These are phyloP conservation scores for Gortyna flavago DNA, from an alignment of 2,888 invertebrate genomes.

Conservation along the genomic window DNA sequence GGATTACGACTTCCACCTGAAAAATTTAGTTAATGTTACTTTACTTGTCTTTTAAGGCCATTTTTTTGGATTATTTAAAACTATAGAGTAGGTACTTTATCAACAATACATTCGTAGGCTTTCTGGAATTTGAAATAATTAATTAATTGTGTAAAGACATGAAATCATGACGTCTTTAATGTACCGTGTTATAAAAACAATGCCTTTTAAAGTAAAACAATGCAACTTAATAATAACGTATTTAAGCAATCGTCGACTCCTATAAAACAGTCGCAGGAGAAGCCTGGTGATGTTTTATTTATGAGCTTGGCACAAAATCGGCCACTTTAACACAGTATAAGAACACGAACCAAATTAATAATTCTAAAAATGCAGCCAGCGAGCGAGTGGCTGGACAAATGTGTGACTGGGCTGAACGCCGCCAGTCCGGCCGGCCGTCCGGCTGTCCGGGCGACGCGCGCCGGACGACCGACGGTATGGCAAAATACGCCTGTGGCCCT, in stretches of 20 bases:
- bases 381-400: slow-evolving; percentile 79
- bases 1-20: slow-evolving; percentile 95
- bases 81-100: neutral
- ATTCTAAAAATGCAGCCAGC: slow-evolving; percentile 88
- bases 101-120: neutral
- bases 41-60: neutral
- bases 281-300: slow-evolving; percentile 85
- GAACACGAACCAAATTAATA: slow-evolving; percentile 88
- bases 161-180: slow-evolving; percentile 46
- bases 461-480: slow-evolving; percentile 69
- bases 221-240: slow-evolving; percentile 78
- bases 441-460: slow-evolving; percentile 24
- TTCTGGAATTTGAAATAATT: neutral
- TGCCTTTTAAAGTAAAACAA: slow-evolving; percentile 72
- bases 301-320: slow-evolving; percentile 85
- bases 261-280: slow-evolving; percentile 78
- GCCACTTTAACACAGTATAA: slow-evolving; percentile 85
- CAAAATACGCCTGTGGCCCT: slow-evolving; percentile 74
- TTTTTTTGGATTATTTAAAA: neutral
- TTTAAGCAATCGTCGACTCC: slow-evolving; percentile 77
- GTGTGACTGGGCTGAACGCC: slow-evolving; percentile 73
- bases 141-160: slow-evolving; percentile 31
- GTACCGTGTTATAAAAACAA: slow-evolving; percentile 53
- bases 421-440: slow-evolving; percentile 22
- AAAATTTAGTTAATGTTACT: slow-evolving; percentile 65